Base-by-base conservation (phyloP, 64 coral and sea anemone species). In the Montipora sp. region DNA sequence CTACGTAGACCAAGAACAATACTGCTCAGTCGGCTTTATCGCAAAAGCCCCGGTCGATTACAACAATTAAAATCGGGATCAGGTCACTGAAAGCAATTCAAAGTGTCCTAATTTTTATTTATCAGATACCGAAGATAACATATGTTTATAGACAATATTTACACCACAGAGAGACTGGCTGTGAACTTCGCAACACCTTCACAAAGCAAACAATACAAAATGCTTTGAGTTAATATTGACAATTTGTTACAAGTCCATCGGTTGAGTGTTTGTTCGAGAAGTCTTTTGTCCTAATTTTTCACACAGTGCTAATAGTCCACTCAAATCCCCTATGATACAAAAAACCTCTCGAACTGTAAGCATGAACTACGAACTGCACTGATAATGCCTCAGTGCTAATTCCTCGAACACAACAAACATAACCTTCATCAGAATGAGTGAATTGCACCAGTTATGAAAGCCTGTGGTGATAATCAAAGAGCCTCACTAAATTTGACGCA, bases 161-260 rank as follows among this genome's bases (percentile, higher is more conserved):
- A 16, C 47, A 20, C 19, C 12, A 50, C 18, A 71, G 59, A 36
- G 45, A 68, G 20, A 45, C 61, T 19, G 44, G 7, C 82, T 0
- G 45, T 1, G 65, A 84, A 84, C 6, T 70, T 49, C 81, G 44
- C 81, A 48, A 11, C 11, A 57, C 53, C 10, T 11, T 43, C 45
- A 16, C 47, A 18, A 71, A 71, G 68, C 68, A 71, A 71, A 48
- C 18, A 36, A 66, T 66, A 83, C 59, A 71, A 50, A 81, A 20
- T 69, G 13, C 75, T 78, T 78, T 19, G 47, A 8, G 82, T 36
- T 71, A 84, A 84, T 84, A 84, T 84, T 84, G 82, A 84, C 82
- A 70, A 70, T 49, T 70, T 67, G 12, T 70, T 84, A 84, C 27
- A 68, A 47, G 61, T 50, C 59, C 44, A 70, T 20, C 49, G 16